Base-by-base conservation (phyloP, 2,888 invertebrate species). In the Candidula unifasciata region DNA sequence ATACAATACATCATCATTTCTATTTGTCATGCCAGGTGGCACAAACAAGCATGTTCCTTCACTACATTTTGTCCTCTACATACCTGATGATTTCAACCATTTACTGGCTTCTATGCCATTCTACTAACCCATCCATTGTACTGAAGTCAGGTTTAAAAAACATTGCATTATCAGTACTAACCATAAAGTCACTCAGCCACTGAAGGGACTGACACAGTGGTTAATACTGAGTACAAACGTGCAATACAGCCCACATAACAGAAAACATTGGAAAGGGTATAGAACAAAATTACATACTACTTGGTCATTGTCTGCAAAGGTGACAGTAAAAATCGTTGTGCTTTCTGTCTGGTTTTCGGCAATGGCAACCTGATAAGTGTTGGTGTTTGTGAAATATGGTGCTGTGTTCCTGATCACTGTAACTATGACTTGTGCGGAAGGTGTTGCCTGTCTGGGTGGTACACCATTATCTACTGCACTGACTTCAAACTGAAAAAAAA, bases 331-430 rank as follows among this genome's bases (percentile, higher is more conserved):
- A 3, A 88, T 68, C 6, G 71, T 30, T 21, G 80, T 33, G 18
- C 78, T 79, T 18, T 80, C 74, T 6, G 71, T 13, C 3, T 79
- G 78, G 69, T 82, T 77, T 52, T 83, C 77, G 27, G 64, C 24
- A 18, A 87, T 85, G 0, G 37, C 33, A 1, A 57, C 57, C 30
- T 82, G 64, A 21, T 88, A 83, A 24, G 64, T 83, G 27, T 85
- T 87, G 81, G 80, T 82, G 80, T 89, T 89, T 13, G 68, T 69
- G 73, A 92, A 90, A 5, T 27, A 54, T n/a, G 92, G 92, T 16
- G 87, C 66, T 37, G 87, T 86, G 37, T 93, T 92, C 37, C 92
- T 88, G 33, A 88, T 84, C 13, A 93, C 91, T 0, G 27, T 85
- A 2, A 92, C 86, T 1, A 86, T 87, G 13, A 92, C 90, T 33